Conservation (phyloP, 2,888 invertebrate species). For the Bombylius discolor region DNA sequence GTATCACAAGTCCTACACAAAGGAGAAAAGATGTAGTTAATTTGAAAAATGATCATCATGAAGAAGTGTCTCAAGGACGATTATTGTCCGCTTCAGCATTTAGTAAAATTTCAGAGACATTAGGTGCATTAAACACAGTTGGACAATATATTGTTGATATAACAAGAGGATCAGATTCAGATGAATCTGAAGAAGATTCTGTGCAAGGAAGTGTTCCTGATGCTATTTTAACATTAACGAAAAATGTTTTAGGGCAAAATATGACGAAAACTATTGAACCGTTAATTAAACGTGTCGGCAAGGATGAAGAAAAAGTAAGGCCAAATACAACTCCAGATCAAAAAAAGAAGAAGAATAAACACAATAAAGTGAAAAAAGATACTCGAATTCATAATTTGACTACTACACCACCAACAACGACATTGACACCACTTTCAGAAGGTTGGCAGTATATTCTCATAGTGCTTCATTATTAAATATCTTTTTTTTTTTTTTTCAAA, state of each 20-base stretch:
- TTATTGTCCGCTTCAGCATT: conserved; percentile 48
- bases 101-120: conserved; percentile 48
- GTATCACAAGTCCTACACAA: neutral
- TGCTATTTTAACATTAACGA: conserved; percentile 66
- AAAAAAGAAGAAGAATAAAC: conserved; percentile 25
- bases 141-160: conserved; percentile 76
- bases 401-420: conserved; percentile 10
- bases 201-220: conserved; percentile 47
- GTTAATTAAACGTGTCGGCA: conserved; percentile 40
- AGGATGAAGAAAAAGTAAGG: conserved; percentile 16
- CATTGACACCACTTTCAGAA: conserved; percentile 11
- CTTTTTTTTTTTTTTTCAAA: conserved; percentile 7
- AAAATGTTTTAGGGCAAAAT: conserved; percentile 60
- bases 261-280: conserved; percentile 72
- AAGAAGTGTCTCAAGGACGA: conserved; percentile 32
- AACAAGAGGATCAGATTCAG: conserved; percentile 40
- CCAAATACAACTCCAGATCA: neutral
- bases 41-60: conserved; percentile 14
- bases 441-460: neutral
- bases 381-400: conserved; percentile 19
- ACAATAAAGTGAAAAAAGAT: conserved; percentile 28
- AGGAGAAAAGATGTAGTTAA: neutral
- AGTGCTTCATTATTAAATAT: neutral
- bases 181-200: conserved; percentile 16
- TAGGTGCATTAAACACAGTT: conserved; percentile 73